These are phyloP conservation scores for Halcyon malimbica DNA, from an alignment of 2,113 vertebrate genomes.

Conservation along the genomic window DNA sequence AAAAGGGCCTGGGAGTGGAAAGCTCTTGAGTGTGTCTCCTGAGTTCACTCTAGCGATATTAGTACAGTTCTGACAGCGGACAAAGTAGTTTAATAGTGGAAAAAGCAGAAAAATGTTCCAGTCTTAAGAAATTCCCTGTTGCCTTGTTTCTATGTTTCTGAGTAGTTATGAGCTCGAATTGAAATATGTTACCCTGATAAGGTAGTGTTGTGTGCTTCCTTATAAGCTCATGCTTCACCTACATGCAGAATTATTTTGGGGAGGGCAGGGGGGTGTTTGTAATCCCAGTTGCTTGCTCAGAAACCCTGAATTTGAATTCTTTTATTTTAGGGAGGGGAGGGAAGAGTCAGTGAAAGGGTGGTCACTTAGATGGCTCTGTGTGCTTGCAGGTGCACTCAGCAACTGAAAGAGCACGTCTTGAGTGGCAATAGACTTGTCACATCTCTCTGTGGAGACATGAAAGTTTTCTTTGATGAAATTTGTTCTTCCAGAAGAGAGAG, in stretches of 20 bases:
- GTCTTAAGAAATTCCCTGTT: too few species aligned
- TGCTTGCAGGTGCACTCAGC: not conserved
- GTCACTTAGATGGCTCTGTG: fast-evolving
- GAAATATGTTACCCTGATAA: not conserved
- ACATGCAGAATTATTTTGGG: not conserved
- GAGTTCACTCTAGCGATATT: not conserved
- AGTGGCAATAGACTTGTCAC: not conserved
- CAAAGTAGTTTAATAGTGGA: not conserved
- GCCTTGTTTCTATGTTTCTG: too few species aligned
- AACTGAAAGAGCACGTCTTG: not conserved
- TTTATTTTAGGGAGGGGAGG: fast-evolving
- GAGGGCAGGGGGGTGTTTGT: not conserved
- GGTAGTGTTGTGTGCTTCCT: not conserved
- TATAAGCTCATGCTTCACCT: fast-evolving
- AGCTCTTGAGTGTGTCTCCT: not conserved
- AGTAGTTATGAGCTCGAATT: not conserved
- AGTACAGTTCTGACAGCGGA: not conserved
- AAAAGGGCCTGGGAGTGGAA: not conserved
- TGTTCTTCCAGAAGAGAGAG: not conserved
- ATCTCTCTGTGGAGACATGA: not conserved
- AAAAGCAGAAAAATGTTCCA: not conserved
- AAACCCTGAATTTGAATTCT: not conserved
- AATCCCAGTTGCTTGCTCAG: not conserved
- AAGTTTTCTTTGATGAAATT: not conserved
- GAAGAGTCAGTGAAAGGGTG: not conserved